Percentiles rank a stretch among this genome's conserved stretches.
phyloP scores from a whole-genome alignment of 2,888 invertebrate genomes.

The Hanleya hanleyi region DNA sequence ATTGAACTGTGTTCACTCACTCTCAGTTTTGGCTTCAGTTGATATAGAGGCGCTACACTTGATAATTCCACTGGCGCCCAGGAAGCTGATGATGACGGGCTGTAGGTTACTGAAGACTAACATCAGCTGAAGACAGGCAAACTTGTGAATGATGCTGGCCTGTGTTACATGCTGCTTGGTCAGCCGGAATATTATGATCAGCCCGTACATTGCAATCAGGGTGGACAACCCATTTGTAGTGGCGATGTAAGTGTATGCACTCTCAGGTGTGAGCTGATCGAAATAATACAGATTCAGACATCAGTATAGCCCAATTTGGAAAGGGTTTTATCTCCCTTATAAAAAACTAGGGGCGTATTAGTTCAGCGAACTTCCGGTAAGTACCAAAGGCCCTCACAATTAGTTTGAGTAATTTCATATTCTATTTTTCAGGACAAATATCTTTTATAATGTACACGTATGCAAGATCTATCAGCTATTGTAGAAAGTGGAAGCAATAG shows the following conservation, averaged over 20 bases:
- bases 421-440: no score
- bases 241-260: slow-evolving; percentile 25
- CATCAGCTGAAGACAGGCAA: slow-evolving; percentile 25
- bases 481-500: no score
- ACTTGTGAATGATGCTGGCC: slow-evolving; percentile 29
- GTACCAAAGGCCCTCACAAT: no score
- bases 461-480: no score
- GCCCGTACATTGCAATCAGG: slow-evolving; percentile 32
- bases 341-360: no score
- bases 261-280: slow-evolving; percentile 9
- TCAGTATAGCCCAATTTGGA: no score
- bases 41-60: neutral
- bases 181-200: slow-evolving; percentile 26
- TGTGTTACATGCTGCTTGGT: slow-evolving; percentile 15
- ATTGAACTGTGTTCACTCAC: neutral
- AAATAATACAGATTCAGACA: no score
- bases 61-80: neutral
- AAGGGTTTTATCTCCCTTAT: no score
- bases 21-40: slow-evolving; percentile 8
- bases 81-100: slow-evolving; percentile 21
- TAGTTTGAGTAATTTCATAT: no score
- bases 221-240: slow-evolving; percentile 20
- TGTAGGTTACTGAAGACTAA: slow-evolving; percentile 30
- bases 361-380: no score
- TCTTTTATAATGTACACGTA: no score